phyloP scores from a whole-genome alignment of 1,140 invertebrate species.

The Tetraneura akinire region DNA sequence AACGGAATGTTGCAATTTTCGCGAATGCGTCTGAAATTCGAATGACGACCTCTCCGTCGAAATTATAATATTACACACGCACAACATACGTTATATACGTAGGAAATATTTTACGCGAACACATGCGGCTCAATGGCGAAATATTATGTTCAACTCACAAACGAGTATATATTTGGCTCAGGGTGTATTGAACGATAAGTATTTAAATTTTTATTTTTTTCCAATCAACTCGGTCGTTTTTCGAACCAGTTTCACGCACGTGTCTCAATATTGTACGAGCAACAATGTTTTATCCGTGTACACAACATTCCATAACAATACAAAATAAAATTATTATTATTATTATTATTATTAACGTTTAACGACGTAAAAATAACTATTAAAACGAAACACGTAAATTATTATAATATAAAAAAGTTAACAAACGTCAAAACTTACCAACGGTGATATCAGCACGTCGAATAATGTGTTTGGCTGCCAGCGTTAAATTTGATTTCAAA shows the following conservation, averaged over 20 bases:
- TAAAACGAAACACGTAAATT: no score
- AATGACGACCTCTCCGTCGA: background rate
- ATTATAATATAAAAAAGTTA: no score
- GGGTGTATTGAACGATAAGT: no score
- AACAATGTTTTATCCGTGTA: background rate
- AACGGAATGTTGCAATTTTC: background rate
- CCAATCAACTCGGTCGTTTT: no score
- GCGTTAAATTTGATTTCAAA: background rate
- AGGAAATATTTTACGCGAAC: background rate
- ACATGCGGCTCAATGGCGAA: no score
- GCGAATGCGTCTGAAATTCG: background rate
- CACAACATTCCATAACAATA: background rate
- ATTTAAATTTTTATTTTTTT: background rate
- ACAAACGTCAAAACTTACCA: background rate
- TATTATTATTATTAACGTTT: background rate
- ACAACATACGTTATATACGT: no score
- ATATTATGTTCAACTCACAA: no score
- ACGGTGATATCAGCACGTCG: constrained; percentile 4
- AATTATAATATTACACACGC: no score
- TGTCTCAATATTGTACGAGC: background rate
- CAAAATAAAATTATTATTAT: background rate
- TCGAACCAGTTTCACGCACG: constrained; percentile 5
- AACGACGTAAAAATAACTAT: background rate
- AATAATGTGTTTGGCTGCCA: constrained; percentile 7
- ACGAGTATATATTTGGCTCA: no score